Evolutionary conservation across 2,113 vertebrate genomes (phyloP), one percentile per base, ranked within the genome.

Genomic region (Muscicapa adusta): DNA sequence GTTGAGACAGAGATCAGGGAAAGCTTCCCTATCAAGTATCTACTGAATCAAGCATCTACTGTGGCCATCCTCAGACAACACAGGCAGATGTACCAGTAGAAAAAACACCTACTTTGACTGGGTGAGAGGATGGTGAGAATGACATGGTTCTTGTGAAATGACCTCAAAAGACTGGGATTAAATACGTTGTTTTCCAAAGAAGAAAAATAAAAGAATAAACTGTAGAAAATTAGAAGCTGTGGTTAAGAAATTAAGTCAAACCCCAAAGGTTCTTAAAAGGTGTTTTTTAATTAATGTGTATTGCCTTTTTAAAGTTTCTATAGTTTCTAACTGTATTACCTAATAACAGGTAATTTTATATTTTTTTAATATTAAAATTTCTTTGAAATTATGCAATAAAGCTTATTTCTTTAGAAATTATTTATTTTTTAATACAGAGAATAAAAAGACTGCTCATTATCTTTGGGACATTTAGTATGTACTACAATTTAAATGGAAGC

Each of bases 241-340:
- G 62, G 91, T 72, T 85, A 45, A 95, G 23, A 94, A 95, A 90
- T 92, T 98, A 89, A 83, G 74, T 67, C 94, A 97, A 90, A 86
- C 80, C 33, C 71, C 95, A 48, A 93, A 43, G 28, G 62, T 58
- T 66, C 91, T 98, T 47, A 24, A 89, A 97, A 98, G 95, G 95
- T 98, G 92, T 82, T 83, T 14, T 92, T 90, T 48, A 85, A 84
- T 56, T 34, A 73, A 23, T 70, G 6, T 20, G 18, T 56, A 65
- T 82, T 94, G 40, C 20, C 42, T 66, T 89, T 94, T 57, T 29
- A 87, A 94, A 53, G n/a, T n/a, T n/a, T n/a, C n/a, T n/a, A n/a
- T 23, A 53, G 36, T 65, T 89, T 93, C 38, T 76, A 76, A 16
- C 6, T 2, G 1, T 57, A 16, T 68, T 42, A 85, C 74, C 25